Evolutionary conservation across 1,140 invertebrate genomes (phyloP).

Genomic region (Dendroctonus valens): DNA sequence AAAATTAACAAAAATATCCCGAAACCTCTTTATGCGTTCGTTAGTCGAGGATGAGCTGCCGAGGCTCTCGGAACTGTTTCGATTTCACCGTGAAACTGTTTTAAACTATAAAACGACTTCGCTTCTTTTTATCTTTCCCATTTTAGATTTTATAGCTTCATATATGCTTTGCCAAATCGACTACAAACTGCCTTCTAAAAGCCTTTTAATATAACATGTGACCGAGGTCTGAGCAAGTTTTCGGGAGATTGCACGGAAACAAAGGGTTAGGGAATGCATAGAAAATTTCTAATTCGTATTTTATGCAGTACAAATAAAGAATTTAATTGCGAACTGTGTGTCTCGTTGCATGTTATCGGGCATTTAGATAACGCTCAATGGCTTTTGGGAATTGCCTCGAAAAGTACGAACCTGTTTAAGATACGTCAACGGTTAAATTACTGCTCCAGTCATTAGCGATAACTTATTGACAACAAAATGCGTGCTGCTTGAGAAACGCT

Average conservation of each 20-base stretch:
- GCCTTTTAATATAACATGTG: conserved; percentile 44
- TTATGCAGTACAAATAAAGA: background rate
- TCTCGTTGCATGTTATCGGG: background rate
- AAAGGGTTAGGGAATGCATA: conserved; percentile 8
- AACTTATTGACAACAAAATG: too few species aligned
- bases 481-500: too few species aligned
- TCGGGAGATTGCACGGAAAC: conserved; percentile 13
- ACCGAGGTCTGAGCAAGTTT: conserved; percentile 18
- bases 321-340: conserved; percentile 1
- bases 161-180: conserved; percentile 39
- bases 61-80: conserved; percentile 37
- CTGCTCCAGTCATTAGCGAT: too few species aligned
- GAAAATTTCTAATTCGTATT: conserved; percentile 1
- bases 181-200: conserved; percentile 35
- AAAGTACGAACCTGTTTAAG: too few species aligned
- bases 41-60: conserved; percentile 30
- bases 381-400: too few species aligned
- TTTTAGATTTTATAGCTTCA: conserved; percentile 38
- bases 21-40: conserved; percentile 39
- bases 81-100: conserved; percentile 37
- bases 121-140: conserved; percentile 37
- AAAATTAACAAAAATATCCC: conserved; percentile 41
- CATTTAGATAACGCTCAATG: background rate
- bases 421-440: too few species aligned
- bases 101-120: conserved; percentile 36